A percentile compares a stretch with the other conserved stretches of the same genome.
These are phyloP conservation scores for Halcyon badia DNA, from an alignment of 2,797 vertebrate genomes.

Conservation along the genomic window DNA sequence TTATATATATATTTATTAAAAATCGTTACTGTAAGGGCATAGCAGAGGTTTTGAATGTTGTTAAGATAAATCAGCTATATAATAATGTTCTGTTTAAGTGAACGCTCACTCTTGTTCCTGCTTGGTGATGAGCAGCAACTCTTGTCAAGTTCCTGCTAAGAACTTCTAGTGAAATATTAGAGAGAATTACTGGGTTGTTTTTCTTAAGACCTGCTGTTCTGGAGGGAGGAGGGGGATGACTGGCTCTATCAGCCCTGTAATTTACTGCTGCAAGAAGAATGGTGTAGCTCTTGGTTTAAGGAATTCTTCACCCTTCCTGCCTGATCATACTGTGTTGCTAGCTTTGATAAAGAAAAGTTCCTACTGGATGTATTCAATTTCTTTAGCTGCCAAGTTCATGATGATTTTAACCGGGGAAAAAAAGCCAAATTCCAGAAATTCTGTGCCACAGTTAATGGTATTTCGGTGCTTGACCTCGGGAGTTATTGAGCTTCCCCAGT, in stretches of 20 bases:
- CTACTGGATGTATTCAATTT: background rate
- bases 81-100: background rate
- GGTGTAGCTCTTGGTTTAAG: background rate
- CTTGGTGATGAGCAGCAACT: background rate
- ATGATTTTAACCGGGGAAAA: background rate
- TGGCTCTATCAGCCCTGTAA: background rate
- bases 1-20: no score
- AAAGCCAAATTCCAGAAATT: background rate
- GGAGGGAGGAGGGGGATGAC: background rate
- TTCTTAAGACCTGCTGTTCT: background rate
- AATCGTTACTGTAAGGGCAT: background rate
- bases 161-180: background rate
- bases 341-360: background rate
- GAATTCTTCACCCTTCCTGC: background rate
- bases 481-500: background rate
- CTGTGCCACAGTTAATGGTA: background rate
- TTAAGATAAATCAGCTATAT: background rate
- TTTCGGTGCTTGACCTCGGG: background rate
- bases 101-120: background rate
- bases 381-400: background rate
- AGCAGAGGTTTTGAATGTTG: background rate
- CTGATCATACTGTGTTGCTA: background rate
- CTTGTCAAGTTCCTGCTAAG: background rate
- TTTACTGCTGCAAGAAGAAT: background rate
- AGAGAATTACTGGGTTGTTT: background rate